Evolutionary conservation across 2,797 vertebrate species (phyloP), one percentile per base, ranked within the genome.

Genomic region (Podarcis siculus): DNA sequence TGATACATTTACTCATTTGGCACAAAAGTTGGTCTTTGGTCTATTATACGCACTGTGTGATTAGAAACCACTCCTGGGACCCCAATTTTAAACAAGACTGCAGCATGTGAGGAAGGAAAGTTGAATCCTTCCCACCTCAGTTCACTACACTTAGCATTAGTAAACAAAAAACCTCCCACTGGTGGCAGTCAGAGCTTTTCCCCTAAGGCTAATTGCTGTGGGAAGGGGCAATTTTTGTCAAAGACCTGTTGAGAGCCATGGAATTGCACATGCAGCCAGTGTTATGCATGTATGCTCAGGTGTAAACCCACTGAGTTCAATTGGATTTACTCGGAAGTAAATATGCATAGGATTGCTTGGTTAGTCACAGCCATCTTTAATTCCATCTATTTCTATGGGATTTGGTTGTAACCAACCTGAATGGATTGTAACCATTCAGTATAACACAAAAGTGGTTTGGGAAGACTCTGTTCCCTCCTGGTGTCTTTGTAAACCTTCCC

Each of bases 401-500:
- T 35, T 32, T 73, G 21, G 45, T 72, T 37, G 7, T 6, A 35
- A 35, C 21, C 10, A 64, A 45, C 21, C 58, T n/a, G n/a, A 27
- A n/a, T n/a, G 27, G 32, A n/a, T 42, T 23, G n/a, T 37, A 32
- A n/a, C 19, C 12, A 39, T 32, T 58, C 6, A 5, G 32, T 80
- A n/a, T 21, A 30, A 27, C 8, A 23, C 8, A 64, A 39, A 30
- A 64, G 42, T 73, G 45, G 69, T 25, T 86, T 82, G 32, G 45
- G 45, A 78, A 32, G 25, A 30, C n/a, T 42, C n/a, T 64, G 30
- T 17, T 79, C 92, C 87, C 64, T 82, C 79, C 80, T 72, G 87
- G 90, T 92, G 91, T 82, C 89, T 39, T 91, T 90, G 89, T 49
- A 2, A 4, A 89, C 45, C 79, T 75, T 55, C 81, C 82, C 67